These are phyloP conservation scores for Drosophila kepulauana DNA, from an alignment of 1,140 invertebrate genomes.

Conservation along the genomic window DNA sequence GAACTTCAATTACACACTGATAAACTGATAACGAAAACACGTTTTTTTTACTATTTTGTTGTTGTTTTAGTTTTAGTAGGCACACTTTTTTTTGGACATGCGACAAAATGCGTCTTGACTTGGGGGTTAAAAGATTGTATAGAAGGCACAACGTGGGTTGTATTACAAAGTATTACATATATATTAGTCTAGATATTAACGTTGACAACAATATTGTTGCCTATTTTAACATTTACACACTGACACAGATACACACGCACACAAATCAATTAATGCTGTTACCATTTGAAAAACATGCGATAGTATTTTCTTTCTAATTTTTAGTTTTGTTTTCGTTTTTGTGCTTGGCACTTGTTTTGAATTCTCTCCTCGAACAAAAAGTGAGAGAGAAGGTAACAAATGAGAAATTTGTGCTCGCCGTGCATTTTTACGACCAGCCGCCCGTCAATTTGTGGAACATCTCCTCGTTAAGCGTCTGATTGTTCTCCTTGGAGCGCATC, in stretches of 20 bases:
- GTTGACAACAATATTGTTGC: slow-evolving; percentile 26
- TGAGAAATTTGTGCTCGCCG: neutral
- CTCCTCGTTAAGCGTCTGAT: slow-evolving; percentile 98
- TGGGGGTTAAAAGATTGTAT: slow-evolving; percentile 10
- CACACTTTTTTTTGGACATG: slow-evolving; percentile 9
- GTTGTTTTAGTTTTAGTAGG: slow-evolving; percentile 31
- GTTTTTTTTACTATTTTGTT: slow-evolving; percentile 12
- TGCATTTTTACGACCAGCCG: slow-evolving; percentile 89
- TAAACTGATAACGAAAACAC: slow-evolving; percentile 45
- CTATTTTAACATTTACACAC: slow-evolving; percentile 40
- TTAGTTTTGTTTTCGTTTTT: slow-evolving; percentile 26
- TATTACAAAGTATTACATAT: slow-evolving; percentile 36
- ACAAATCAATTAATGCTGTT: slow-evolving; percentile 48
- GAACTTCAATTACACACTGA: slow-evolving; percentile 29
- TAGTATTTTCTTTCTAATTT: neutral
- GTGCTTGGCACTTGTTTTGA: slow-evolving; percentile 63
- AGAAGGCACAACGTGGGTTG: slow-evolving; percentile 48
- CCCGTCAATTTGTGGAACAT: slow-evolving; percentile 99
- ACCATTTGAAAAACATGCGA: slow-evolving; percentile 62
- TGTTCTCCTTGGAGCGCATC: slow-evolving; percentile 99
- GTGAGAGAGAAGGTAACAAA: neutral
- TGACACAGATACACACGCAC: slow-evolving; percentile 20
- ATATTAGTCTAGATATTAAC: slow-evolving; percentile 59
- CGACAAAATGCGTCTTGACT: slow-evolving; percentile 11
- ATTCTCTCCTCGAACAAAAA: slow-evolving; percentile 4